Evolutionary conservation across 2,113 vertebrate genomes (phyloP), one percentile per base, ranked within the genome.

Genomic region (Cheilinus undulatus): DNA sequence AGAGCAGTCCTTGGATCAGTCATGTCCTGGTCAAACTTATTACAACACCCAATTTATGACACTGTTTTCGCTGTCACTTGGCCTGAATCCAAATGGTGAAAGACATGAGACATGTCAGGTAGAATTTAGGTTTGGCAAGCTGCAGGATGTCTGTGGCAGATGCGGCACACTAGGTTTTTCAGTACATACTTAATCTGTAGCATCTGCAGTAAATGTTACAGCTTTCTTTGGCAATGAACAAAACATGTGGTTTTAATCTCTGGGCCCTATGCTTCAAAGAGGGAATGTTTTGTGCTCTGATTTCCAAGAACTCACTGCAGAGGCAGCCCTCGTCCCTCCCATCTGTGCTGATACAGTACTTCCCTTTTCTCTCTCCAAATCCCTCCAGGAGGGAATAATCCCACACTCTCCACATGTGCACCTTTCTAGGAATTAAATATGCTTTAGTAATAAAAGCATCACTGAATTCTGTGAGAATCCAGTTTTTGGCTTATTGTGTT

Each of bases 291-390:
- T 83, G 85, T 86, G 24, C 84, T 82, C 27, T 42, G 67, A 74
- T 88, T 93, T 93, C 89, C 88, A 70, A 85, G 92, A 94, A 91
- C 45, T 89, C 40, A 3, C 23, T 49, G 66, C 56, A 36, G 42
- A 5, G 15, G 26, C 32, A 57, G 36, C 28, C 36, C 13, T 69
- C 28, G 51, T 50, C 73, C 67, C 80, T 27, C 75, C 69, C 60
- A 52, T 66, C 26, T 30, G 23, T 12, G 4, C 19, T 0, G 49
- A 42, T n/a, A 54, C 22, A 50, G 11, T 57, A 13, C 14, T 15
- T 54, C 38, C 20, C 32, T 54, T 36, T 70, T 22, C 40, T 22
- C 3, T 4, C 17, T 57, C 10, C 56, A 57, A 48, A 66, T 13
- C 45, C 20, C 2, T 51, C 74, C 6, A 27, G 8, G 22, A 12